Evolutionary conservation across 92 coral and sea anemone species (phyloP), one percentile per base, ranked within the genome.

Genomic region (Virgularia gustaviana): DNA sequence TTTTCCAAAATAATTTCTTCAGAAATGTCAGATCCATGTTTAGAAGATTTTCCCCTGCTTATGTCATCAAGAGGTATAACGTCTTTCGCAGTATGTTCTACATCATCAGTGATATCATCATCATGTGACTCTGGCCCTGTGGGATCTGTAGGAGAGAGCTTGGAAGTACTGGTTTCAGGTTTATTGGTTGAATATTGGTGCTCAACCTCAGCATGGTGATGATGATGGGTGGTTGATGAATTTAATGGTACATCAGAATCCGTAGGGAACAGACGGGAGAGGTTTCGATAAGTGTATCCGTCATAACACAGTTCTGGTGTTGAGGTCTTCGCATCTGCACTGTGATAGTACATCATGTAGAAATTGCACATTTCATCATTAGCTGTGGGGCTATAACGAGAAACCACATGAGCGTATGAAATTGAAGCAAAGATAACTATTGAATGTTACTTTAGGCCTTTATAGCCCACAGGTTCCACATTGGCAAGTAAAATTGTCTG

Each of bases 321-420:
- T 33, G 28, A 29, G 9, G 22, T 31, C 12, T 33, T 23, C 10
- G 44, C 72, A 10, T 19, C 52, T 20, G 88, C 84, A 57, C 77
- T 57, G n/a, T 83, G 70, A 80, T 87, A 94, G 72, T 87, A 94
- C 99, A 94, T 94, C 64, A 94, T 83, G 83, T 94, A 94, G 74
- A 94, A 94, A 66, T 94, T 94, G 49, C 99, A 94, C 99, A 94
- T 94, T 66, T 94, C 99, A 37, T 94, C 99, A 36, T 55, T 19
- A 44, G 83, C 85, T 28, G 90, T 57, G 27, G 88, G 1, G 36
- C 99, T 94, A 83, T 31, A 80, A 77, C 37, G 55, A n/a, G 4
- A 1, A 53, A 70, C 16, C 12, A n/a, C n/a, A n/a, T n/a, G n/a
- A n/a, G n/a, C n/a, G n/a, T 20, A 41, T 62, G 12, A 27, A 36